Base-by-base conservation (phyloP, 2,113 vertebrate species). In the Sterna hirundo region DNA sequence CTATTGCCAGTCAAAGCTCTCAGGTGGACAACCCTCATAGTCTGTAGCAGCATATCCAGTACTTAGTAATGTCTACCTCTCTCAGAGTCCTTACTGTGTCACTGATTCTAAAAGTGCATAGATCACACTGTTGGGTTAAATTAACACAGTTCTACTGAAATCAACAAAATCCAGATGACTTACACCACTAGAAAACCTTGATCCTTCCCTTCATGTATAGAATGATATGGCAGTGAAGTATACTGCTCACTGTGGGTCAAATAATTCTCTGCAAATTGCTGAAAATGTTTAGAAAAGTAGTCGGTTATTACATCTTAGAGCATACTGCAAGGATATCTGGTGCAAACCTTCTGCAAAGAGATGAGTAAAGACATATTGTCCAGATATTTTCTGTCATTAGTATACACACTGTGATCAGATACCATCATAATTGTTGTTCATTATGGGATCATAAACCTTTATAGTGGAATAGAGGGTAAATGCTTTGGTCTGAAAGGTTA, bases 401-500 rank as follows among this genome's bases (percentile, higher is more conserved):
- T 76, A 75, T 62, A 83, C 47, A 69, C 70, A 72, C 34, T 61
- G 40, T 81, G 85, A 96, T 95, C 88, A 96, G 84, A 93, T 86
- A 44, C 62, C 54, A 69, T 88, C 55, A 46, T 96, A 96, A 96
- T 62, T 94, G 60, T 90, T 96, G 60, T 90, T 96, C 60, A 83
- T 95, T 96, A 91, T 60, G 84, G 75, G 88, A 95, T 95, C 87
- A 92, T 87, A 97, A 94, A 95, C 36, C 70, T 97, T 96, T 84
- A 65, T 85, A 75, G 66, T 42, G 88, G 66, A 69, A 95, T 64
- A 88, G 54, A 93, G 75, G 80, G 30, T 88, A 95, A 96, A 83
- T 87, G 71, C 20, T 66, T 97, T 81, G 57, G 32, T 93, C 86
- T 89, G 80, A 95, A 97, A 97, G 79, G 77, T 97, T 88, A 96